These are phyloP conservation scores for Cepaea hortensis DNA, from an alignment of 2,888 invertebrate genomes.

Conservation along the genomic window DNA sequence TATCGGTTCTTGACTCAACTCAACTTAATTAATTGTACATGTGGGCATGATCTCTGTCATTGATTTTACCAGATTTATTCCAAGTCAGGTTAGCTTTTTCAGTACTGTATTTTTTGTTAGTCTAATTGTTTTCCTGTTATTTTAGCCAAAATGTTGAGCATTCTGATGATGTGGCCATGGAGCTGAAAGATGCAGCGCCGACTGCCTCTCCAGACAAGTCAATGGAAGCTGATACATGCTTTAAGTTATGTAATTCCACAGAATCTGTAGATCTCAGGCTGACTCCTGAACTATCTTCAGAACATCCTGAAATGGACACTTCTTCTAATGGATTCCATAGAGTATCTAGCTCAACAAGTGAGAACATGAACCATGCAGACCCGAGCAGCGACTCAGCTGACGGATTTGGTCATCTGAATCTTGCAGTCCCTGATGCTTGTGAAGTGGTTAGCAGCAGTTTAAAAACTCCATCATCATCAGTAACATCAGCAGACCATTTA, in stretches of 20 bases:
- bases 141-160: conserved; percentile 48
- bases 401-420: neutral
- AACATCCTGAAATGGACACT: neutral
- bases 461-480: neutral
- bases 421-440: neutral
- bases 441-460: no score
- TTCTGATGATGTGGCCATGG: conserved; percentile 41
- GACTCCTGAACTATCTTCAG: no score
- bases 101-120: neutral
- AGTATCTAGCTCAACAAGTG: neutral
- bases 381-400: neutral
- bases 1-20: no score
- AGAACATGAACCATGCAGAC: neutral
- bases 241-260: no score
- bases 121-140: neutral
- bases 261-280: neutral
- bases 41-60: no score
- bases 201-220: conserved; percentile 37
- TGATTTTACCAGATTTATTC: no score
- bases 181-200: conserved; percentile 38
- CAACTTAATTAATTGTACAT: no score
- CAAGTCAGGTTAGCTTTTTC: neutral
- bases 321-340: neutral
- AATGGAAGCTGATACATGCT: neutral
- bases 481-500: no score